Base-by-base conservation (phyloP, 2,113 vertebrate species). In the Ibidorhyncha struthersii region DNA sequence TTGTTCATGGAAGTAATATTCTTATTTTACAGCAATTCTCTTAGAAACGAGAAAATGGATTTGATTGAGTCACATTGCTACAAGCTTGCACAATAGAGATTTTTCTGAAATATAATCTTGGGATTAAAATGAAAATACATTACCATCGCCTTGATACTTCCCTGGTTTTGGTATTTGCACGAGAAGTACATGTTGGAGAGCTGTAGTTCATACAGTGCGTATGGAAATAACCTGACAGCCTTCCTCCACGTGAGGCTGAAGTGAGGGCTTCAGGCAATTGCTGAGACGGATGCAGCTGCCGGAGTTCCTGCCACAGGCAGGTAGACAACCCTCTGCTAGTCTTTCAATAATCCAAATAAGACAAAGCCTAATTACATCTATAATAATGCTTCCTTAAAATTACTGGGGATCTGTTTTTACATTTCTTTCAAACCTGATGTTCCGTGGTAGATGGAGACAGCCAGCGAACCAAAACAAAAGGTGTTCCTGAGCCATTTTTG, bases 231-330 rank as follows among this genome's bases (percentile, higher is more conserved):
- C 18, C 19, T n/a, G 84, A 4, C 8, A 26, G 36, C 12, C 10
- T 14, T 53, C 12, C 5, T 50, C 13, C 13, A 49, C 14, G 10
- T 1, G 14, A 73, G 49, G 36, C 41, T 43, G 81, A 25, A 56
- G 29, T 2, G 25, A 43, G 32, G 21, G 16, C 50, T 87, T 38
- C 34, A n/a, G 36, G 34, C 10, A 32, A 2, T 1, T 9, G 43
- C 49, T 29, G 49, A 59, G 63, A 30, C 4, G 0, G 0, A 6
- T 8, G 9, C 19, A 25, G 29, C 56, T 50, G 6, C 0, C 3
- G 18, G 14, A 1, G 3, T 13, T 47, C 36, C 43, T 80, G 66
- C 19, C 16, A 4, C 1, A 9, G 36, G 30, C 50, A 61, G 27
- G 10, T 8, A 52, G 45, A 12, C 27, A 34, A 14, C 5, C 30